A percentile compares a stretch with the other conserved stretches of the same genome.
Evolutionary conservation across 2,888 invertebrate species (phyloP).

Genomic region (Cheilosia grossa): DNA sequence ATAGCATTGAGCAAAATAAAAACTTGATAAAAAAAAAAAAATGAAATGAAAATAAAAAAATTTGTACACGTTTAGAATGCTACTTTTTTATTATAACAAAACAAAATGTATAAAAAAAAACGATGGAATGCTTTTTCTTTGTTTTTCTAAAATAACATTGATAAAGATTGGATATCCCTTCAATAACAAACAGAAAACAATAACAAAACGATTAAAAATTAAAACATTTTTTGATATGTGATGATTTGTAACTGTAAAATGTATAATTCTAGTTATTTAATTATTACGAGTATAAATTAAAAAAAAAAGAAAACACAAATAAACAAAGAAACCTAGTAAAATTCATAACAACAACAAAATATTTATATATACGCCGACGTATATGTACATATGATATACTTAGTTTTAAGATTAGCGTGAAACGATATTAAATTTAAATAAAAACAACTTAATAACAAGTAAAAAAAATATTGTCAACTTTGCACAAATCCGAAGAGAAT

Average conservation of each 20-base stretch:
- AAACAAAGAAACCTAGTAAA: constrained; percentile 70
- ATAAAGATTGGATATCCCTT: constrained; percentile 68
- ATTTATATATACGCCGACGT: constrained; percentile 61
- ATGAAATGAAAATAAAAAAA: constrained; percentile 56
- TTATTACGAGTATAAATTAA: constrained; percentile 57
- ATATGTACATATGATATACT: constrained; percentile 73
- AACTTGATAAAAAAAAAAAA: constrained; percentile 34
- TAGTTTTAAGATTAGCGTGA: constrained; percentile 73
- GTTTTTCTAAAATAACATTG: constrained; percentile 50
- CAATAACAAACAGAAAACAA: constrained; percentile 21
- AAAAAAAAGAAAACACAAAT: constrained; percentile 53
- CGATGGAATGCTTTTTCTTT: constrained; percentile 51
- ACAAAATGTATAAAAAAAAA: constrained; percentile 26
- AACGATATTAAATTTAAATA: constrained; percentile 76
- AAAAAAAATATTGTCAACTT: constrained; percentile 75
- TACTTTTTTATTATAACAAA: constrained; percentile 61
- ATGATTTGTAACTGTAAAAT: constrained; percentile 79
- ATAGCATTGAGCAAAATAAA: constrained; percentile 42
- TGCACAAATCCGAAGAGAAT: constrained; percentile 74
- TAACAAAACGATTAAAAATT: constrained; percentile 38
- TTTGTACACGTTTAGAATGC: constrained; percentile 68
- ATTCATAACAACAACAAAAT: constrained; percentile 64
- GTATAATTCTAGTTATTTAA: constrained; percentile 70
- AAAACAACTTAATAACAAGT: constrained; percentile 73
- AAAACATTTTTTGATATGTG: constrained; percentile 77